A percentile compares a stretch with the other conserved stretches of the same genome.
phyloP scores from a whole-genome alignment of 1,140 invertebrate species.

The Battus philenor region DNA sequence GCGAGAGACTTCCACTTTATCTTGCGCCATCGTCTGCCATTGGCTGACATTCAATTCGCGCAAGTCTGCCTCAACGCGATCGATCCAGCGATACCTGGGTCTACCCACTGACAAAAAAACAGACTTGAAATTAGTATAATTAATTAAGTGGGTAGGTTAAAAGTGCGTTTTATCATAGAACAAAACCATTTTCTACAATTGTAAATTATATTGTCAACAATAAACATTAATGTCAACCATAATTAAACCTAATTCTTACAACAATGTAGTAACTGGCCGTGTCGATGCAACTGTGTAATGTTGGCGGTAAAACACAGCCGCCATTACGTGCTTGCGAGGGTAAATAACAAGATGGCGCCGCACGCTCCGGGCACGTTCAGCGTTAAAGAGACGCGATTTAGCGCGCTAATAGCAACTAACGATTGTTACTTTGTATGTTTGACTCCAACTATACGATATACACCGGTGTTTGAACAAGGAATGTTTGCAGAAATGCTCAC shows the following conservation, averaged over 20 bases:
- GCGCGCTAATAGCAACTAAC: slow-evolving; percentile 2
- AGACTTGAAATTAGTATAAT: too few species aligned
- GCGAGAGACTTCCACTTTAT: too few species aligned
- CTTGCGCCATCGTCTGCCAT: too few species aligned
- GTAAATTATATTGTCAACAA: too few species aligned
- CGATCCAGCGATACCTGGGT: too few species aligned
- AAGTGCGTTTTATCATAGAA: too few species aligned
- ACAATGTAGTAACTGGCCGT: slow-evolving; percentile 3
- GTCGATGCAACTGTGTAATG: slow-evolving; percentile 2
- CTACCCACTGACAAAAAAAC: too few species aligned
- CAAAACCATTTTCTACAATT: too few species aligned
- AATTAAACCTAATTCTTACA: neutral
- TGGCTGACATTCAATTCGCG: too few species aligned
- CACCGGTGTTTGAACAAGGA: neutral
- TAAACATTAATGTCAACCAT: neutral
- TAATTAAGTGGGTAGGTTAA: too few species aligned
- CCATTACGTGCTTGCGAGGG: slow-evolving; percentile 7
- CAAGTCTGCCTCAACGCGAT: too few species aligned
- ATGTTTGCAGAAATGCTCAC: neutral
- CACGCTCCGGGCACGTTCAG: slow-evolving; percentile 1
- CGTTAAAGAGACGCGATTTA: neutral
- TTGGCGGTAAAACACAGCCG: slow-evolving; percentile 5
- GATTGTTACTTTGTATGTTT: slow-evolving; percentile 5
- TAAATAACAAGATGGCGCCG: slow-evolving; percentile 4
- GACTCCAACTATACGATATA: neutral